phyloP scores from a whole-genome alignment of 2,113 vertebrate species.

The Crocuta crocuta region DNA sequence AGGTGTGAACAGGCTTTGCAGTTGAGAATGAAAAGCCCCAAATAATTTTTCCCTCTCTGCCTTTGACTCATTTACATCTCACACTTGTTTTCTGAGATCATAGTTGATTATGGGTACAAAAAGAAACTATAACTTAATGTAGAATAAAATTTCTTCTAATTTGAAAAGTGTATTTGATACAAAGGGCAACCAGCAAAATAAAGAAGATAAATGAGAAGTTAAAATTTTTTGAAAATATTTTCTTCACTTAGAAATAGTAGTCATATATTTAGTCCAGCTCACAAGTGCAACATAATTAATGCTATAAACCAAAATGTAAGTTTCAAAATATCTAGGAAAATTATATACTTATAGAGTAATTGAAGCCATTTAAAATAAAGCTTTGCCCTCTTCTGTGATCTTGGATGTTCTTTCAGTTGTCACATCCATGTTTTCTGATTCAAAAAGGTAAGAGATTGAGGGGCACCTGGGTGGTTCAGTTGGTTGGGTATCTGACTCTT shows the following conservation, averaged over 20 bases:
- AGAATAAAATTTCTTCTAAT: not conserved
- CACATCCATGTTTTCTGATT: not conserved
- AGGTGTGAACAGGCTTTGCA: not conserved
- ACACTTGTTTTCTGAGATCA: not conserved
- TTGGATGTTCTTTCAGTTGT: not conserved
- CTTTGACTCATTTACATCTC: not conserved
- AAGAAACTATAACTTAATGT: not conserved
- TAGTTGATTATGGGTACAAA: not conserved
- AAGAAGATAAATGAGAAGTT: not conserved
- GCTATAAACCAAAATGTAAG: slow-evolving; percentile 69
- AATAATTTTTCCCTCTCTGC: not conserved
- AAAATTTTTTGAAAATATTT: not conserved
- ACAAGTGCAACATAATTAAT: not conserved
- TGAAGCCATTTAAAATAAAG: not conserved
- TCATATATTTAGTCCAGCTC: not conserved
- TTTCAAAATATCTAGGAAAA: slow-evolving; percentile 62
- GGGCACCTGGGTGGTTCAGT: too few species aligned
- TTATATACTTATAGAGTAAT: not conserved
- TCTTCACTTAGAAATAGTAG: slow-evolving; percentile 19
- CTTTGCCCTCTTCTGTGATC: not conserved
- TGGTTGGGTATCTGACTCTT: too few species aligned
- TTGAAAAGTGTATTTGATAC: not conserved
- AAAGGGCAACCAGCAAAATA: not conserved
- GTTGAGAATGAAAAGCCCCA: not conserved
- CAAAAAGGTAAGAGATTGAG: slow-evolving; percentile 45